Percentiles rank a stretch among this genome's conserved stretches.
phyloP scores from a whole-genome alignment of 2,888 invertebrate genomes.

The Caenorhabditis virilis region DNA sequence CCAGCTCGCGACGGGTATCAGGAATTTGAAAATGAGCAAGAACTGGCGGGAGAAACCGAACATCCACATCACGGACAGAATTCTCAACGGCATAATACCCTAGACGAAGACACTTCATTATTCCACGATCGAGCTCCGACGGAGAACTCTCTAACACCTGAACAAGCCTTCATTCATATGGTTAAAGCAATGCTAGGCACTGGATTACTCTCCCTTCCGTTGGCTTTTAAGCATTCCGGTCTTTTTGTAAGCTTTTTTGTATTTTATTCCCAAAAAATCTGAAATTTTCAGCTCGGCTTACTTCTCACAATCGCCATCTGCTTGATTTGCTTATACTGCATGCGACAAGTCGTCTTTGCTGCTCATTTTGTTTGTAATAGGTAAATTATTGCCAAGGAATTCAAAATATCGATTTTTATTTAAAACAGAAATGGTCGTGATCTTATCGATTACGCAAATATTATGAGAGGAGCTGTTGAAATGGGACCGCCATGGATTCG shows the following conservation, averaged over 20 bases:
- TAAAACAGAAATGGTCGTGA: slow-evolving; percentile 57
- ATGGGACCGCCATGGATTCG: slow-evolving; percentile 63
- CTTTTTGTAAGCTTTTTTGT: slow-evolving; percentile 70
- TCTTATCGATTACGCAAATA: slow-evolving; percentile 64
- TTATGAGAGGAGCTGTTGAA: slow-evolving; percentile 65
- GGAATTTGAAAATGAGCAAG: slow-evolving; percentile 46
- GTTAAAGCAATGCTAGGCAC: slow-evolving; percentile 89
- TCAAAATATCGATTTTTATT: slow-evolving; percentile 5
- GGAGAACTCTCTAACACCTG: slow-evolving; percentile 40
- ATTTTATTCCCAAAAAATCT: background rate
- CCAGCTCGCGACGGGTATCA: slow-evolving; percentile 48
- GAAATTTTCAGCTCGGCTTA: slow-evolving; percentile 74
- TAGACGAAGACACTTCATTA: slow-evolving; percentile 39
- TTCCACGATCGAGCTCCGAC: slow-evolving; percentile 40
- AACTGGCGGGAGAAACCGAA: slow-evolving; percentile 18
- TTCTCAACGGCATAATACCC: background rate
- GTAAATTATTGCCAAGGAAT: slow-evolving; percentile 25
- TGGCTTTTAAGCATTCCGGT: slow-evolving; percentile 89
- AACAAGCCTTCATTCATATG: slow-evolving; percentile 72
- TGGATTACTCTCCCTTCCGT: slow-evolving; percentile 93
- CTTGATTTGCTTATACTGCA: slow-evolving; percentile 85
- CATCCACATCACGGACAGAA: no score
- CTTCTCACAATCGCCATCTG: slow-evolving; percentile 83
- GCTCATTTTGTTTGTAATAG: slow-evolving; percentile 67
- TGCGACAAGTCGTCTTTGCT: slow-evolving; percentile 82